Base-by-base conservation (phyloP, 2,797 vertebrate genomes). In the Catharus ustulatus region DNA sequence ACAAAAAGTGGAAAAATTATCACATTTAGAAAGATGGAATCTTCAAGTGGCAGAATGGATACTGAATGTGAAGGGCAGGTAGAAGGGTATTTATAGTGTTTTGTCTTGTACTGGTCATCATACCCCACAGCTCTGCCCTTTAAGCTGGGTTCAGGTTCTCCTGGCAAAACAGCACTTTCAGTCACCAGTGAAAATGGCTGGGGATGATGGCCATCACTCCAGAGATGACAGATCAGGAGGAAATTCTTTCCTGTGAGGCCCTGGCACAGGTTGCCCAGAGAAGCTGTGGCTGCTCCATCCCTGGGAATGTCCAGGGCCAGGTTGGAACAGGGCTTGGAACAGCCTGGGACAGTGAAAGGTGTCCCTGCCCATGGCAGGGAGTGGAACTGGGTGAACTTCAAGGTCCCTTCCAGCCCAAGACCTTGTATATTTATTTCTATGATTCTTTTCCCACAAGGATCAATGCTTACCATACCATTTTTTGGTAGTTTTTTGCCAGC, bases 331-430 rank as follows among this genome's bases (percentile, higher is more conserved):
- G 32, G 32, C 27, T 75, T 42, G 57, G 49, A 49, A 23, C 48
- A 54, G 0, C 22, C 32, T 55, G 55, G 19, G 7, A 1, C 1
- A 7, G 34, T 32, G 62, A 5, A 8, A 67, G 9, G 34, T 67
- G 17, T 74, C 21, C 7, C 5, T 81, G 40, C 16, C 13, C 52
- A 9, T 54, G 57, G 14, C 24, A 42, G 20, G 8, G n/a, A 9
- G 4, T 84, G 14, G 30, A 15, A 15, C 36, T 36, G 32, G 20
- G 9, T 51, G 62, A 59, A 32, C 18, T 32, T 51, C 23, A 67
- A 38, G 10, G 38, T 45, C n/a, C 38, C 10, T 51, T 67, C 71
- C 62, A 67, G n/a, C 22, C 32, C 19, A 45, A 67, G 45, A 16
- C n/a, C 20, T 16, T 84, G 12, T 11, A 4, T 23, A 19, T 20